Conservation (phyloP, 2,888 invertebrate species). For the Ormyrus thymus region DNA sequence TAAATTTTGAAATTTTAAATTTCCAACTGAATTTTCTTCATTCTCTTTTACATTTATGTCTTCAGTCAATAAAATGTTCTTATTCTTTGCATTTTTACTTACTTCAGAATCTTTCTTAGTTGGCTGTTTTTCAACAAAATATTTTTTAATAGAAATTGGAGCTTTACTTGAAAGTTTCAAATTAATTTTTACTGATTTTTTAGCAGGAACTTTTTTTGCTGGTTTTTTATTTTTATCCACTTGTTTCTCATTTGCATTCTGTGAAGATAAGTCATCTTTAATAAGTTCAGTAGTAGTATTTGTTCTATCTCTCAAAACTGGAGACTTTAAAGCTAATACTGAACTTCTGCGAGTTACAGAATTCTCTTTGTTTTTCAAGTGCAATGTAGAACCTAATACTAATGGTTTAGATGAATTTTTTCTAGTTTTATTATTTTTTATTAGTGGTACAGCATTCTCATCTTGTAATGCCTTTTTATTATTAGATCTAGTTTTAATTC, state of each 20-base stretch:
- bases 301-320: slow-evolving; percentile 50
- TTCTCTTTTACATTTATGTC: not conserved
- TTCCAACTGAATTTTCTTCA: not conserved
- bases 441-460: slow-evolving; percentile 31
- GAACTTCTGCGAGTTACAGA: slow-evolving; percentile 3
- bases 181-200: not conserved
- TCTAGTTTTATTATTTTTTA: slow-evolving; percentile 7
- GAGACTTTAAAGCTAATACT: slow-evolving; percentile 35
- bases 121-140: slow-evolving; percentile 1
- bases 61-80: too few relatives aligned
- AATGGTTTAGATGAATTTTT: slow-evolving; percentile 15
- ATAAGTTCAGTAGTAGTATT: slow-evolving; percentile 34
- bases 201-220: not conserved
- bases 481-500: slow-evolving; percentile 10
- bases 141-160: slow-evolving; percentile 11
- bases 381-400: slow-evolving; percentile 26
- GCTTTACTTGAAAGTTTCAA: not conserved
- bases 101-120: not conserved
- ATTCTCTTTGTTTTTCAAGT: slow-evolving; percentile 3
- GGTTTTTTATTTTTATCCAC: slow-evolving; percentile 3
- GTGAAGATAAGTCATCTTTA: not conserved
- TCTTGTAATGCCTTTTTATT: slow-evolving; percentile 20
- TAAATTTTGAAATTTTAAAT: slow-evolving; percentile 19
- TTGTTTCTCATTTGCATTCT: not conserved
- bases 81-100: not conserved